Percentiles rank a stretch among this genome's conserved stretches.
These are phyloP conservation scores for Laterallus jamaicensis DNA, from an alignment of 2,113 vertebrate species.

Conservation along the genomic window DNA sequence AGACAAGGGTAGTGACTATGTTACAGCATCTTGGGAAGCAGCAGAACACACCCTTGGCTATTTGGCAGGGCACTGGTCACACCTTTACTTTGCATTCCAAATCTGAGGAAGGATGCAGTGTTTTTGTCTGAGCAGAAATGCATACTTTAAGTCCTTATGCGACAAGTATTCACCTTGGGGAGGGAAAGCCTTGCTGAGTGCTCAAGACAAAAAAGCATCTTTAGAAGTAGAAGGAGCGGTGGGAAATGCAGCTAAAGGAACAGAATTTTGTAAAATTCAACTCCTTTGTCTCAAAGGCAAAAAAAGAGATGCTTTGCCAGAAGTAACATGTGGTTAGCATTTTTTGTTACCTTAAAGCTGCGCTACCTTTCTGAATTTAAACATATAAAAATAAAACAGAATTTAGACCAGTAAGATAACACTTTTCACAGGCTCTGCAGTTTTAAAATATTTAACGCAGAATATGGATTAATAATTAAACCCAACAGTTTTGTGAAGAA, in stretches of 20 bases:
- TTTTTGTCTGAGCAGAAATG: neutral
- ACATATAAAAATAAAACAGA: neutral
- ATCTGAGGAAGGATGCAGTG: neutral
- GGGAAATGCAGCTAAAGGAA: neutral
- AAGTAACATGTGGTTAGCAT: neutral
- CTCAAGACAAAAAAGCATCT: neutral
- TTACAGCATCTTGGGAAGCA: neutral
- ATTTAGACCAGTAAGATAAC: neutral
- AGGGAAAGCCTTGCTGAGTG: neutral
- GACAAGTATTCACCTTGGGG: neutral
- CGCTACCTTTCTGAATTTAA: neutral
- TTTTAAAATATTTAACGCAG: neutral
- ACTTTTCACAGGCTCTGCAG: neutral
- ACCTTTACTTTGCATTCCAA: neutral
- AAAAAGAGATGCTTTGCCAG: neutral
- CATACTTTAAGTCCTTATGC: rapidly evolving
- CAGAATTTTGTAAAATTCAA: neutral
- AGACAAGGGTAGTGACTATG: neutral
- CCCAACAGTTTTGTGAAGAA: neutral
- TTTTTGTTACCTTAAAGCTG: neutral
- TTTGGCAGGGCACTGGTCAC: neutral
- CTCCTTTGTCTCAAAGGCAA: neutral
- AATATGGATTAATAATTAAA: neutral
- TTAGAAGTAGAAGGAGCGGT: neutral
- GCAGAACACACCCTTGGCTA: neutral